These are phyloP conservation scores for Palythoa grandis DNA, from an alignment of 92 coral and sea anemone genomes.

Conservation along the genomic window DNA sequence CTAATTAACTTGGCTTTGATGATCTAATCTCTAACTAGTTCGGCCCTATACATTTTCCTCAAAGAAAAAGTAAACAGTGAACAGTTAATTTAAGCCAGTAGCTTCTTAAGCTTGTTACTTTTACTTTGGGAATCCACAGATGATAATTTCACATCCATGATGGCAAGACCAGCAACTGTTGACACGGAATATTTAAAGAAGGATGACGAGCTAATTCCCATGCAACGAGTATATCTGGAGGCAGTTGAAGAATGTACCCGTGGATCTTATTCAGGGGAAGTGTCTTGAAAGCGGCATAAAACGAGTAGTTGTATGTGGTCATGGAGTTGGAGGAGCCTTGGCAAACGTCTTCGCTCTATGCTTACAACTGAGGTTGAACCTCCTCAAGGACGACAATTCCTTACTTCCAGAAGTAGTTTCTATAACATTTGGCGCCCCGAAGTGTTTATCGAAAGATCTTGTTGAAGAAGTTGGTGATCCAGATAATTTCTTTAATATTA, in stretches of 20 bases:
- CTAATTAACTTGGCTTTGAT: too few species aligned
- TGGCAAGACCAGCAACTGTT: not conserved
- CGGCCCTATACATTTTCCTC: too few species aligned
- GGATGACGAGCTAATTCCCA: not conserved
- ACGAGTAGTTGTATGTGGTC: slow-evolving; percentile 22
- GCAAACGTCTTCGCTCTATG: not conserved
- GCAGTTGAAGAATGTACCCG: not conserved
- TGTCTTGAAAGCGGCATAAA: not conserved
- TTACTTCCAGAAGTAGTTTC: not conserved
- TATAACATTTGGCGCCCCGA: slow-evolving; percentile 31
- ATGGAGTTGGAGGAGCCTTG: slow-evolving; percentile 24
- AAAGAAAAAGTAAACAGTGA: too few species aligned
- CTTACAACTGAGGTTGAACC: not conserved
- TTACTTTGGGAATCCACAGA: not conserved
- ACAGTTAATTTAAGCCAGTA: too few species aligned
- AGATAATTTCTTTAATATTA: slow-evolving; percentile 23
- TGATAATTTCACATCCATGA: slow-evolving; percentile 9
- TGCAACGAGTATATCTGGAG: slow-evolving; percentile 22
- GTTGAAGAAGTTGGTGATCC: slow-evolving; percentile 12
- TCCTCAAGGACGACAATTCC: not conserved
- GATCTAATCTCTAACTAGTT: too few species aligned
- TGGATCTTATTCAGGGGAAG: not conserved
- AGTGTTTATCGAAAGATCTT: slow-evolving; percentile 20
- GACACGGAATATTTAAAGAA: not conserved
- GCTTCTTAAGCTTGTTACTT: too few species aligned